phyloP scores from a whole-genome alignment of 2,888 invertebrate species.

The Microplitis deprimator region DNA sequence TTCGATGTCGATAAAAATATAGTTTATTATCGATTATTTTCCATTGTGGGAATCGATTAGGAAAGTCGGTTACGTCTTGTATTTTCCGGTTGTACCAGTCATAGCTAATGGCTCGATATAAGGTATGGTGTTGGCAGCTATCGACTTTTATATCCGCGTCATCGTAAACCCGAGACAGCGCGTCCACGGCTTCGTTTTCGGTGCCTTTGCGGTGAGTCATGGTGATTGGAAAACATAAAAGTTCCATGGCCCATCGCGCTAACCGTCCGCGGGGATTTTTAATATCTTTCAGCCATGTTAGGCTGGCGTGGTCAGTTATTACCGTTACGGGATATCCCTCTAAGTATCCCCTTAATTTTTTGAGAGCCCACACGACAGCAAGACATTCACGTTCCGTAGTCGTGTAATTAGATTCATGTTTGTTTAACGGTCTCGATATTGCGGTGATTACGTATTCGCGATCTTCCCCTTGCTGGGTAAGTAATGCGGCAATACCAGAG shows the following conservation, averaged over 20 bases:
- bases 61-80: neutral
- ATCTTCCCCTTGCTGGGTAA: too few species aligned
- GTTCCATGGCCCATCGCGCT: conserved; percentile 2
- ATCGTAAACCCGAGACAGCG: too few species aligned
- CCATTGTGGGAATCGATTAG: conserved; percentile 15
- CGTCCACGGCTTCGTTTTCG: neutral
- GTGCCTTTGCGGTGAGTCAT: neutral
- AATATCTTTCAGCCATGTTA: neutral
- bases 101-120: neutral
- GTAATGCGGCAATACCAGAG: too few species aligned
- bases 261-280: neutral
- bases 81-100: neutral
- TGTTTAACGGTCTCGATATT: too few species aligned
- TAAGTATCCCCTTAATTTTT: neutral
- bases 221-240: neutral
- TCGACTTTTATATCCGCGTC: too few species aligned
- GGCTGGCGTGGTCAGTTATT: neutral
- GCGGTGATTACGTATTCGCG: too few species aligned
- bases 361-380: too few species aligned
- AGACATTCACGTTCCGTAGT: too few species aligned
- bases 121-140: too few species aligned
- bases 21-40: neutral
- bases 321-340: neutral
- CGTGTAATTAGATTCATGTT: too few species aligned
- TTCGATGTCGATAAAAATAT: conserved; percentile 3